Base-by-base conservation (phyloP, 2,113 vertebrate species). In the Leptobrachium ailaonicum region DNA sequence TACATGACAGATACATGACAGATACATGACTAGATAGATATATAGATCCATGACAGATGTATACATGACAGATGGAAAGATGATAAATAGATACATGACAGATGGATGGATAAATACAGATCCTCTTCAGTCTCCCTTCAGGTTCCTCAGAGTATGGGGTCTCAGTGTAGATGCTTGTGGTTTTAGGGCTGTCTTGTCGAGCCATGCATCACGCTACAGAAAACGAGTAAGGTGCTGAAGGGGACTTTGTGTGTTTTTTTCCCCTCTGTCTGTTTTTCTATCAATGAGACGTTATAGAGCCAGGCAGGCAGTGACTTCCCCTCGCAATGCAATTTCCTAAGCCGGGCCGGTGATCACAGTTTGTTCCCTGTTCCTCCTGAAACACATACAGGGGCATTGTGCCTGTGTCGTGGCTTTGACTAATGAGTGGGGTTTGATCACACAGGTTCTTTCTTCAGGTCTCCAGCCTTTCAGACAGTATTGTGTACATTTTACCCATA, bases 321-420 rank as follows among this genome's bases (percentile, higher is more conserved):
- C 10, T 43, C 40, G n/a, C 72, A 8, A 20, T 42, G 11, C 47
- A 41, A 64, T 79, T 79, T 72, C 69, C 77, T 64, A 63, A 41
- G n/a, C 68, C 20, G 75, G 56, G 75, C 43, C 69, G 12, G 60
- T 41, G n/a, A 5, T 50, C 62, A 43, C 12, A 60, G 56, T 47
- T 63, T 64, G 12, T 79, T 13, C 8, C 41, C 45, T 53, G 75
- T 13, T 76, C 42, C 58, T 72, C 42, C 58, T 72, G 69, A n/a
- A 72, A 50, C 77, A 79, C 77, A 72, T 68, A 79, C 44, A n/a
- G 20, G 12, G 6, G 11, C 68, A 79, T 79, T 79, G 69, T 79
- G 67, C 32, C n/a, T n/a, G 41, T 79, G 69, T 72, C 69, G 66
- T 9, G 1, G 45, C 69, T 66, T 53, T 66, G 69, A 79, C 69